A percentile compares a stretch with the other conserved stretches of the same genome.
Evolutionary conservation across 2,797 vertebrate species (phyloP).

Genomic region (Gymnoscopelus braueri): DNA sequence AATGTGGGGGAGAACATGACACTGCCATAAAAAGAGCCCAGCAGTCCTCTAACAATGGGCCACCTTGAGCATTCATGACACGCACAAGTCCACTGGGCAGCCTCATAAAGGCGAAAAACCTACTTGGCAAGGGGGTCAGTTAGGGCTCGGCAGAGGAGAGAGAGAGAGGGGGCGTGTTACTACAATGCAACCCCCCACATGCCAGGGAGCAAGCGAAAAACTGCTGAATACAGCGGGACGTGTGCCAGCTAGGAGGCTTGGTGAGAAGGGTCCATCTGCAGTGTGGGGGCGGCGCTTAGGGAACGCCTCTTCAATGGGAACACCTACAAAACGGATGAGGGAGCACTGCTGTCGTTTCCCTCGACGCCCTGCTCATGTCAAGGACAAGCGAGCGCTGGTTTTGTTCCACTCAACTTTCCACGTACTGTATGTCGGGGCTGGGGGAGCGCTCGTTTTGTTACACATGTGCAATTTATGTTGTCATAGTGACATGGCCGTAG

Average conservation of each 20-base stretch:
- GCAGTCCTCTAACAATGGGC: conserved; percentile 48
- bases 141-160: background rate
- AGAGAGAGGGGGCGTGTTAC: conserved; percentile 9
- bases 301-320: too few species aligned
- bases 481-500: too few species aligned
- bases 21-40: conserved; percentile 48
- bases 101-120: conserved; percentile 11
- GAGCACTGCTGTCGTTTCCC: too few species aligned
- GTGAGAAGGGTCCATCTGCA: too few species aligned
- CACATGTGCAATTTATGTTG: too few species aligned
- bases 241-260: conserved; percentile 24
- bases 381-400: too few species aligned
- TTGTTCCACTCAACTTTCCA: too few species aligned
- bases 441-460: too few species aligned
- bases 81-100: conserved; percentile 25
- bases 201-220: conserved; percentile 16
- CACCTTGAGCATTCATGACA: conserved; percentile 51
- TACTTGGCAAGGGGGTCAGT: conserved; percentile 21
- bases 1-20: conserved; percentile 29
- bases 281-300: too few species aligned
- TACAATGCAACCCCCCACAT: conserved; percentile 14
- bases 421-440: too few species aligned
- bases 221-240: conserved; percentile 34
- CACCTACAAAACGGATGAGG: too few species aligned
- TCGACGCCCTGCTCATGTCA: too few species aligned